Conservation (phyloP, 2,888 invertebrate genomes). For the Podotricha telesiphe region DNA sequence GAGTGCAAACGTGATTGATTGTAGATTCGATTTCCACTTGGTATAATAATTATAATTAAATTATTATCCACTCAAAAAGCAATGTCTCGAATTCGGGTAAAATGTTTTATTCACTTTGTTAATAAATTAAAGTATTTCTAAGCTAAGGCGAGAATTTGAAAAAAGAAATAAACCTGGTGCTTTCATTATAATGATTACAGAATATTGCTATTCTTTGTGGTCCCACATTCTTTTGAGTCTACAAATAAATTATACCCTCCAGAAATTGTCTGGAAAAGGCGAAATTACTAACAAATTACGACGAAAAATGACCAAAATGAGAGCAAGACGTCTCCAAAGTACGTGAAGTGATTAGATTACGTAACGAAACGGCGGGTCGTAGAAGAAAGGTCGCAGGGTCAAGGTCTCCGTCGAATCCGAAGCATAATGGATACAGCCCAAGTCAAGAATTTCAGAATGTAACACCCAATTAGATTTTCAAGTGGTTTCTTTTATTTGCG, state of each 20-base stretch:
- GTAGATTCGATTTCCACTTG: no score
- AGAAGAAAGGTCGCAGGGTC: constrained; percentile 31
- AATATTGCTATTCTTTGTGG: neutral
- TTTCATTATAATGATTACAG: neutral
- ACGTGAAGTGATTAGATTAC: constrained; percentile 23
- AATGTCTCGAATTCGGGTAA: neutral
- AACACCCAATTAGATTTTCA: neutral
- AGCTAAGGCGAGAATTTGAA: neutral
- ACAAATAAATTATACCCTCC: constrained; percentile 5
- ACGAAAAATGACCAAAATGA: constrained; percentile 13
- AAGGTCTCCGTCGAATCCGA: constrained; percentile 11
- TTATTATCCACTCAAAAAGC: no score
- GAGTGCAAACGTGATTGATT: no score
- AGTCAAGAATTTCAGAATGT: constrained; percentile 1
- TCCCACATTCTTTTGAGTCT: neutral
- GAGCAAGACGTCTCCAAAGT: constrained; percentile 11
- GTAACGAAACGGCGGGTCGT: constrained; percentile 13
- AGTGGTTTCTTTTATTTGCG: neutral
- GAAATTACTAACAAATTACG: constrained; percentile 19
- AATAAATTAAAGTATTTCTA: no score
- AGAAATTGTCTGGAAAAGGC: neutral
- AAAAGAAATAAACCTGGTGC: neutral
- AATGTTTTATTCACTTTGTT: no score
- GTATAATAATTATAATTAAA: no score
- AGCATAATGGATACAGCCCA: neutral